Evolutionary conservation across 2,888 invertebrate genomes (phyloP).

Genomic region (Kuschelorhynchus macadamiae): DNA sequence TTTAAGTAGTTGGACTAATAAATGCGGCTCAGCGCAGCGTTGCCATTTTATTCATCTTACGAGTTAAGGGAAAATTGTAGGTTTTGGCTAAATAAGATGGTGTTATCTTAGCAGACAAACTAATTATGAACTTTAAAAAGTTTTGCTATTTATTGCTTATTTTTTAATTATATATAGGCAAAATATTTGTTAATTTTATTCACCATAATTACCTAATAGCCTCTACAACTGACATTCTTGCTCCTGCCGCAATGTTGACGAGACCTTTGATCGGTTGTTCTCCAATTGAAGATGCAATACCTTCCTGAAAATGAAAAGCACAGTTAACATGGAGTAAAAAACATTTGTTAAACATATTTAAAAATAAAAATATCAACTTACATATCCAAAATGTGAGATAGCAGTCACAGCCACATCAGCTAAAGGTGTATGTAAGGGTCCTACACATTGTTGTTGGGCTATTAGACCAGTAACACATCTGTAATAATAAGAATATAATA

Average conservation of each 20-base stretch:
- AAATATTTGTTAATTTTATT: too few species aligned
- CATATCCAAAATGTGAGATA: slow-evolving; percentile 84
- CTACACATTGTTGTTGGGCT: slow-evolving; percentile 98
- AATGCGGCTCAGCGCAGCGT: too few species aligned
- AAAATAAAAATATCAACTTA: slow-evolving; percentile 62
- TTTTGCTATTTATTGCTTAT: too few species aligned
- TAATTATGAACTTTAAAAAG: too few species aligned
- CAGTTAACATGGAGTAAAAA: too few species aligned
- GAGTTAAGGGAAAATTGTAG: too few species aligned
- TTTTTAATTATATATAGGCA: too few species aligned
- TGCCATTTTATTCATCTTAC: too few species aligned
- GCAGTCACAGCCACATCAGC: slow-evolving; percentile 95
- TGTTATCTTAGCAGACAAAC: too few species aligned
- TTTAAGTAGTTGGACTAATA: too few species aligned
- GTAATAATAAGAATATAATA: slow-evolving; percentile 4
- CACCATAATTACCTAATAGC: slow-evolving; percentile 72
- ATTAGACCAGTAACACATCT: slow-evolving; percentile 94
- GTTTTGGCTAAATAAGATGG: too few species aligned
- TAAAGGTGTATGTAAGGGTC: slow-evolving; percentile 95
- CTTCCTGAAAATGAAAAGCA: slow-evolving; percentile 69
- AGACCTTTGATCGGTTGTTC: slow-evolving; percentile 97
- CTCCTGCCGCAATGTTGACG: slow-evolving; percentile 87
- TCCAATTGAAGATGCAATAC: slow-evolving; percentile 95
- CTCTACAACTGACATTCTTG: slow-evolving; percentile 95
- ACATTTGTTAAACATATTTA: too few species aligned